Conservation (phyloP, 2,888 invertebrate species). For the Ischnus inquisitorius region DNA sequence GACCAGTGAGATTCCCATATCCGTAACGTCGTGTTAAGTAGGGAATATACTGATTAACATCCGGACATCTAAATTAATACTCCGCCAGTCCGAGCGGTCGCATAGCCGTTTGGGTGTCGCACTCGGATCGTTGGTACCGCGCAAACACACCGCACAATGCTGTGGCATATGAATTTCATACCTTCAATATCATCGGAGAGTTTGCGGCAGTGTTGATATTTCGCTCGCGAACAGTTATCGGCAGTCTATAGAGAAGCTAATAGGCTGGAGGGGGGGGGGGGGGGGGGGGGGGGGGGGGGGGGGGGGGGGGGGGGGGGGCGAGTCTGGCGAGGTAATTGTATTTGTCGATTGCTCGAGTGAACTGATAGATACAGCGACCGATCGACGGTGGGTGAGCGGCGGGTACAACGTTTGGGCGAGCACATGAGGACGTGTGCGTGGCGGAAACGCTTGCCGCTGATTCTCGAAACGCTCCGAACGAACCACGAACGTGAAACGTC, state of each 20-base stretch:
- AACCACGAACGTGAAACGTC: too few species aligned
- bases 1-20: conserved; percentile 27
- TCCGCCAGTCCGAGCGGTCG: neutral
- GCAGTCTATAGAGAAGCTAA: neutral
- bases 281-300: neutral
- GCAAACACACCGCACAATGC: neutral
- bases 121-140: neutral
- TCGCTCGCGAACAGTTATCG: neutral
- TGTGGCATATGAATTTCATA: neutral
- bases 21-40: conserved; percentile 40
- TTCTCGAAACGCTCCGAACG: too few species aligned
- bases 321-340: neutral
- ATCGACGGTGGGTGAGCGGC: neutral
- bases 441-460: too few species aligned
- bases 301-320: neutral
- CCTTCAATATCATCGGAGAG: neutral
- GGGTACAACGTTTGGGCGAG: neutral
- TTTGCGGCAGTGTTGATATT: neutral
- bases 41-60: conserved; percentile 56
- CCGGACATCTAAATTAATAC: conserved; percentile 49
- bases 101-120: neutral
- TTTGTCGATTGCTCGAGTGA: conserved; percentile 3
- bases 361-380: neutral
- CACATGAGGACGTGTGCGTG: neutral
- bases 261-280: neutral